phyloP scores from a whole-genome alignment of 2,113 vertebrate species.

The Irena cyanogastra region DNA sequence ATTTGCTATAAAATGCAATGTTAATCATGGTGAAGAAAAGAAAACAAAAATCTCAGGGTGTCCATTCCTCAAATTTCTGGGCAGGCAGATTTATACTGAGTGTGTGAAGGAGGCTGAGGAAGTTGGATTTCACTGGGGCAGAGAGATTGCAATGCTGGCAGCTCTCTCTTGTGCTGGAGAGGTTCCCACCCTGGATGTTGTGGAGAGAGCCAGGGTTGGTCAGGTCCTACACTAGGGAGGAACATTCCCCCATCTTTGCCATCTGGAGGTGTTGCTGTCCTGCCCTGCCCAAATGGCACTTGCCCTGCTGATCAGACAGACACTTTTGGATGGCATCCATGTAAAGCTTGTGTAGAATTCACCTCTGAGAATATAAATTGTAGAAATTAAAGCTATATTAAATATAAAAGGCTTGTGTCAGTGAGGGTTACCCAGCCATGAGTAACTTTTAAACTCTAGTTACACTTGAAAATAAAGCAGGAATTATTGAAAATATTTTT shows the following conservation, averaged over 20 bases:
- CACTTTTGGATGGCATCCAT: fast-evolving
- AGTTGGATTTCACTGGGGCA: neutral
- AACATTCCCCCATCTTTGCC: neutral
- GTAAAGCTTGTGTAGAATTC: neutral
- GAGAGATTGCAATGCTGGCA: neutral
- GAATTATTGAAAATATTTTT: neutral
- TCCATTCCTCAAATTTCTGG: neutral
- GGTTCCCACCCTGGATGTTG: no score
- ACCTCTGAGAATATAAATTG: neutral
- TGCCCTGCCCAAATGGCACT: neutral
- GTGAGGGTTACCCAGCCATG: neutral
- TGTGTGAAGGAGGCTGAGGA: neutral
- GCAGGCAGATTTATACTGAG: neutral
- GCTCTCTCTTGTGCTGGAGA: neutral
- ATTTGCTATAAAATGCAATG: neutral
- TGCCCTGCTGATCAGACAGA: neutral
- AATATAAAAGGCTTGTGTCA: fast-evolving
- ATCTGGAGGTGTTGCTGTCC: neutral
- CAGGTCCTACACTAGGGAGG: neutral
- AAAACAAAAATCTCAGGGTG: neutral
- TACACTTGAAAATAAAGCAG: neutral
- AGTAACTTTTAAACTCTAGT: neutral
- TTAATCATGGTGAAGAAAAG: neutral
- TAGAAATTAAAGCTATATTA: no score
- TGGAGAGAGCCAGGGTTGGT: neutral